Base-by-base conservation (phyloP, 2,888 invertebrate species). In the Cyrtodaria siliqua region DNA sequence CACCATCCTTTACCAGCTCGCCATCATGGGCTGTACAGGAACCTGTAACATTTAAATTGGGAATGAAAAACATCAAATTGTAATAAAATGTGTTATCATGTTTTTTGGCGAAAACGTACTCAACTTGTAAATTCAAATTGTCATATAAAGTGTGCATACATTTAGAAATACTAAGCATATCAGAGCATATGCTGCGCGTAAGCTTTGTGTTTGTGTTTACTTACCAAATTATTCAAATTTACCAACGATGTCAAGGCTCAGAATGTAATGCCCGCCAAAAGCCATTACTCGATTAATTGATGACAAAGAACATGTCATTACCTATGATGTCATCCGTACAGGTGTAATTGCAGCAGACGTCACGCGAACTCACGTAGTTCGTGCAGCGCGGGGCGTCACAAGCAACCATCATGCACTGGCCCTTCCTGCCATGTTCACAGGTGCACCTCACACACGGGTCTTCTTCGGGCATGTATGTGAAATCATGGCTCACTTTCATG, bases 351-450 rank as follows among this genome's bases (percentile, higher is more conserved):
- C 82, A 82, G 47, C 82, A 82, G 0, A 79, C 79, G 23, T 68
- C 82, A 2, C 64, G 69, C 40, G 77, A 69, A 20, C 61, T 64
- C 1, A 27, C 42, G 57, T 77, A 79, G 69, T 69, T 67, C 2
- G n/a, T 50, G 52, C 82, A 82, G 0, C 71, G 68, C 12, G 82
- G 82, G 14, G 49, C 76, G 44, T 82, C 79, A 61, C 82, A 82
- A 16, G 68, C 50, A 8, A 69, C 53, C 18, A 16, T 24, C 0
- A 67, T 38, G 60, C 82, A 82, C 3, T n/a, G 23, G 1, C 52
- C 56, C 12, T 27, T 14, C 1, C 18, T 14, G 2, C 72, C 74
- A 6, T 60, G 23, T 2, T 27, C 27, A 67, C 82, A 82, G 24
- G 56, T 44, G 55, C 82, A 82, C 26, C 29, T 57, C 27, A 42